Evolutionary conservation across 2,888 invertebrate species (phyloP).

Genomic region (Taenaris catops): DNA sequence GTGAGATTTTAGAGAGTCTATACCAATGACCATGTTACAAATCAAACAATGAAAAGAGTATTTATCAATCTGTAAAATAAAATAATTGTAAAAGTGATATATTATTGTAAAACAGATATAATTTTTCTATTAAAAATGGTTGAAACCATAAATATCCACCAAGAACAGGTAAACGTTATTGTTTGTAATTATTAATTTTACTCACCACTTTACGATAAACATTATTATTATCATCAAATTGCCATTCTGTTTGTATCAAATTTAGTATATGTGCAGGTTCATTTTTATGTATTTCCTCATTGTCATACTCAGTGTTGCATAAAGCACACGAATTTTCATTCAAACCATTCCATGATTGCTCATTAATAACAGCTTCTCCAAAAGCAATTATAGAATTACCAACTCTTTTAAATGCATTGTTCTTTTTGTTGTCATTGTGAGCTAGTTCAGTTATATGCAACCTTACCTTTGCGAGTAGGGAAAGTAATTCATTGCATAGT

Average conservation of each 20-base stretch:
- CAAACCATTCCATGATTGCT: slow-evolving; percentile 49
- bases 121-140: no score
- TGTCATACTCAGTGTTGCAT: slow-evolving; percentile 44
- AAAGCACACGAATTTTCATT: slow-evolving; percentile 41
- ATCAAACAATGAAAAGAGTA: slow-evolving; percentile 42
- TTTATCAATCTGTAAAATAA: slow-evolving; percentile 38
- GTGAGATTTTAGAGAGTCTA: slow-evolving; percentile 26
- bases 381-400: slow-evolving; percentile 34
- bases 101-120: no score
- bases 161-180: background rate
- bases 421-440: slow-evolving; percentile 36
- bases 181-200: no score
- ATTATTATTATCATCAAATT: slow-evolving; percentile 31
- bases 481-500: slow-evolving; percentile 41
- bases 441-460: slow-evolving; percentile 38
- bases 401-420: slow-evolving; percentile 27
- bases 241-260: slow-evolving; percentile 38
- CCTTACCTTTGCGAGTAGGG: slow-evolving; percentile 38
- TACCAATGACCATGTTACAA: slow-evolving; percentile 33
- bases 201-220: slow-evolving; percentile 41
- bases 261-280: slow-evolving; percentile 40
- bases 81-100: no score
- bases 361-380: slow-evolving; percentile 35
- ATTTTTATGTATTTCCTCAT: slow-evolving; percentile 36
- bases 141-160: background rate